phyloP scores from a whole-genome alignment of 2,888 invertebrate species.

The Lithophane socia region DNA sequence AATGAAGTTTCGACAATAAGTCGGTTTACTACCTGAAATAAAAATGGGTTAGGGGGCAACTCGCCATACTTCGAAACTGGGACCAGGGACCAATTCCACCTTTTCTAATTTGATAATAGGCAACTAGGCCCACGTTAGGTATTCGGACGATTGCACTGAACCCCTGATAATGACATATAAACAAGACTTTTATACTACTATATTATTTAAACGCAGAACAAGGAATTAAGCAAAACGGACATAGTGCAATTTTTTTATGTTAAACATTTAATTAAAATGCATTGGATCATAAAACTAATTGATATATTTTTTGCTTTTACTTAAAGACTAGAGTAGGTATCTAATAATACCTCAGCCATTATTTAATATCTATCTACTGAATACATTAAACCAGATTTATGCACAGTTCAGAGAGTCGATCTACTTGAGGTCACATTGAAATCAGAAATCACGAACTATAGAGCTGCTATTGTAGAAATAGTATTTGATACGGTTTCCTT shows the following conservation, averaged over 20 bases:
- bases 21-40: background rate
- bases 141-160: too few relatives aligned
- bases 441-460: slow-evolving; percentile 55
- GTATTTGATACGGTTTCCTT: slow-evolving; percentile 44
- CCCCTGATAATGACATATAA: background rate
- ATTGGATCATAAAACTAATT: slow-evolving; percentile 27
- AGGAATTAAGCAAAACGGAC: background rate
- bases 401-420: slow-evolving; percentile 49
- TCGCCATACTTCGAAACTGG: too few relatives aligned
- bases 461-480: slow-evolving; percentile 37
- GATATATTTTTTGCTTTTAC: slow-evolving; percentile 22
- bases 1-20: background rate
- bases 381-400: slow-evolving; percentile 48
- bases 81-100: too few relatives aligned
- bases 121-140: too few relatives aligned
- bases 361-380: slow-evolving; percentile 24
- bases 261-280: slow-evolving; percentile 16
- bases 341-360: slow-evolving; percentile 23
- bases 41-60: too few relatives aligned
- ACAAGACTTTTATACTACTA: background rate
- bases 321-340: background rate
- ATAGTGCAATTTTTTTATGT: background rate
- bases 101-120: too few relatives aligned
- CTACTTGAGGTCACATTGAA: slow-evolving; percentile 59
- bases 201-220: background rate